Evolutionary conservation across 2,797 vertebrate species (phyloP).

Genomic region (Furcifer pardalis): DNA sequence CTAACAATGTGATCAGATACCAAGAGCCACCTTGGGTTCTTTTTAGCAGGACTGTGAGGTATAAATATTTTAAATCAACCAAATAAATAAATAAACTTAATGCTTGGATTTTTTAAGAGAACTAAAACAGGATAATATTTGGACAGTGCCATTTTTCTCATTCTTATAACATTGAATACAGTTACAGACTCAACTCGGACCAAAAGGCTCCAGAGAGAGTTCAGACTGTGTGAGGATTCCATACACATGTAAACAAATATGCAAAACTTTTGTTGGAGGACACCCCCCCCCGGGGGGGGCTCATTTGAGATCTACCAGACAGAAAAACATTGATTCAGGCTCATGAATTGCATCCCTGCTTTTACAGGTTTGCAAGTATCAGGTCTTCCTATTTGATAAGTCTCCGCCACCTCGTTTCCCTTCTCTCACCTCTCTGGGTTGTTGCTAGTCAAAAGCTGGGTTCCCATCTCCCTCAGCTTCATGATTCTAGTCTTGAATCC

Average conservation of each 20-base stretch:
- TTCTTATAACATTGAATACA: background rate
- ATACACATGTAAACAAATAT: background rate
- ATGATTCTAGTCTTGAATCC: constrained; percentile 74
- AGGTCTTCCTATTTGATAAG: background rate
- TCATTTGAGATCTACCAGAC: background rate
- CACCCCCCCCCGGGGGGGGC: background rate
- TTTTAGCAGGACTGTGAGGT: no score
- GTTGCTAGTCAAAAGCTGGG: constrained; percentile 72
- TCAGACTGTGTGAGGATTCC: background rate
- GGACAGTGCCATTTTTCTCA: background rate
- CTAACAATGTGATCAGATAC: no score
- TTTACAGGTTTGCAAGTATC: background rate
- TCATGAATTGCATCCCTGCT: background rate
- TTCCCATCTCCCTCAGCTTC: constrained; percentile 77
- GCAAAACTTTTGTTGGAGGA: background rate
- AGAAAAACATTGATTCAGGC: background rate
- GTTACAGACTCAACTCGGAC: background rate
- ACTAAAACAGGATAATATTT: background rate
- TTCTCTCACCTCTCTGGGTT: constrained; percentile 82
- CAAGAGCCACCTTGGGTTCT: no score
- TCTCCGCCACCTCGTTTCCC: background rate
- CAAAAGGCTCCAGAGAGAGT: background rate
- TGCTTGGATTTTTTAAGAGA: background rate
- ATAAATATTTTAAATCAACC: no score
- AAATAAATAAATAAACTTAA: background rate